Evolutionary conservation across 2,888 invertebrate genomes (phyloP).

Genomic region (Hirtodrosophila duncani): DNA sequence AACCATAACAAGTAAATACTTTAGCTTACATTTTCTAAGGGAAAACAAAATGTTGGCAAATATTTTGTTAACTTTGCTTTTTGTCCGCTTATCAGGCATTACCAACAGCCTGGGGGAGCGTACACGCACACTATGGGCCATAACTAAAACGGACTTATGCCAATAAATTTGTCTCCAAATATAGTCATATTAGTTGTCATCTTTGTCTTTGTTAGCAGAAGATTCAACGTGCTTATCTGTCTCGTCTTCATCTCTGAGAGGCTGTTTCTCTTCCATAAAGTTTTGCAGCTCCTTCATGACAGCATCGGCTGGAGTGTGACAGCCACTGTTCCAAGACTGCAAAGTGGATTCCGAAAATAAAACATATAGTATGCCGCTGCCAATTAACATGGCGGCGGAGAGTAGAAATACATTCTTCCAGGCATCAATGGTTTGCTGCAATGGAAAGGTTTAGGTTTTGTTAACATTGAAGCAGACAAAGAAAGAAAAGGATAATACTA

Average conservation of each 20-base stretch:
- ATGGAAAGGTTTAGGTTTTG: too few species aligned
- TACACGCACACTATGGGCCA: constrained; percentile 20
- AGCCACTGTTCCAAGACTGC: constrained; percentile 81
- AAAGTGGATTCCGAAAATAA: constrained; percentile 81
- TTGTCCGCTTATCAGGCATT: constrained; percentile 26
- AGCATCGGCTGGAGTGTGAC: constrained; percentile 21
- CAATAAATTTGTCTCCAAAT: constrained; percentile 46
- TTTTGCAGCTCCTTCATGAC: constrained; percentile 68
- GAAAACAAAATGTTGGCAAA: constrained; percentile 13
- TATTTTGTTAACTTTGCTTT: constrained; percentile 20
- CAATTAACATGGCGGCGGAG: constrained; percentile 79
- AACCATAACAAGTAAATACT: constrained; percentile 17
- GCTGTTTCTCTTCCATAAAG: constrained; percentile 45
- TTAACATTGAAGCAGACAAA: too few species aligned
- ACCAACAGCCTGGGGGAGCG: too few species aligned
- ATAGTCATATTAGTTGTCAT: constrained; percentile 31
- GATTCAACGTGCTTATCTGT: not conserved
- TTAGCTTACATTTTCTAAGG: constrained; percentile 27
- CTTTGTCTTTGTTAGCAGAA: constrained; percentile 20
- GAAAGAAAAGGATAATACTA: not conserved
- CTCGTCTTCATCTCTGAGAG: constrained; percentile 21
- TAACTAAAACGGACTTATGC: constrained; percentile 48
- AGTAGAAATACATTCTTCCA: constrained; percentile 83
- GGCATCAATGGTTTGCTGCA: constrained; percentile 81
- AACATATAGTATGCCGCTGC: constrained; percentile 80